A percentile compares a stretch with the other conserved stretches of the same genome.
Evolutionary conservation across 2,888 invertebrate genomes (phyloP).

Genomic region (Acrobasis suavella): DNA sequence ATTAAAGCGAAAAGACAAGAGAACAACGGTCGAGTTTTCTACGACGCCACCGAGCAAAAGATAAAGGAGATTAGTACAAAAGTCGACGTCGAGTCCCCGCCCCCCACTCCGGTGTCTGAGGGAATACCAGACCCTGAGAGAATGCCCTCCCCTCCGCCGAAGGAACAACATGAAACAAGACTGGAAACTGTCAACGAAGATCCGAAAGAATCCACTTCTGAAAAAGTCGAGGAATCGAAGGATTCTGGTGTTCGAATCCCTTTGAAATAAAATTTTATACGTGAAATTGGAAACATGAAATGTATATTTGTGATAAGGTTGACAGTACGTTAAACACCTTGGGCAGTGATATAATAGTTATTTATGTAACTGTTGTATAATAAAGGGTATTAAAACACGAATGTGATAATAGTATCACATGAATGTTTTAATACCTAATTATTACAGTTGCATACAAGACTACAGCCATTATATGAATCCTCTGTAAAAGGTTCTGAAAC

Average conservation of each 20-base stretch:
- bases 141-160: slow-evolving; percentile 1
- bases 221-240: slow-evolving; percentile 1
- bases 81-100: slow-evolving; percentile 33
- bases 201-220: slow-evolving; percentile 30
- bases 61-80: slow-evolving; percentile 15
- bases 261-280: background rate
- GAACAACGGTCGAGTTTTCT: slow-evolving; percentile 26
- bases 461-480: too few species aligned
- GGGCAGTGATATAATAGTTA: too few species aligned
- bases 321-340: too few species aligned
- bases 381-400: too few species aligned
- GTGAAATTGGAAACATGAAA: background rate
- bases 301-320: too few species aligned
- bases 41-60: slow-evolving; percentile 5
- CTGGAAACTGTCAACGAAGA: slow-evolving; percentile 44
- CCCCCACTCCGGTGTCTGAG: slow-evolving; percentile 15
- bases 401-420: too few species aligned
- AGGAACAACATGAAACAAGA: slow-evolving; percentile 28
- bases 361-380: too few species aligned
- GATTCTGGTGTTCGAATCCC: slow-evolving; percentile 8
- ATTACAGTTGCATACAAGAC: too few species aligned
- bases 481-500: too few species aligned
- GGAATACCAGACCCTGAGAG: slow-evolving; percentile 3
- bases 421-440: too few species aligned
- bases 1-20: slow-evolving; percentile 35